Evolutionary conservation across 2,113 vertebrate genomes (phyloP).

Genomic region (Oryzias woworae): DNA sequence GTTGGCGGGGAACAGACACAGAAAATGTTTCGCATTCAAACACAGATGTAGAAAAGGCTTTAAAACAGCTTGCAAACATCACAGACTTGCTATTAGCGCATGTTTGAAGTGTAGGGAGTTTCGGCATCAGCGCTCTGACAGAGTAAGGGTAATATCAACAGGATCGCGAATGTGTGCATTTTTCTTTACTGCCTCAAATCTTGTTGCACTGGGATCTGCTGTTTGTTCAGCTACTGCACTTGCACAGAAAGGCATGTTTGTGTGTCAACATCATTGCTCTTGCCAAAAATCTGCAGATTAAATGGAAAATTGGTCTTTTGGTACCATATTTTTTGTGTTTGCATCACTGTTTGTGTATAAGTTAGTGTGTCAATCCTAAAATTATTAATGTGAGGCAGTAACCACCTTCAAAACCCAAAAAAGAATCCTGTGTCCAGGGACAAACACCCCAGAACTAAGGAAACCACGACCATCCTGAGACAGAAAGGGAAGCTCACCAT

Average conservation of each 20-base stretch:
- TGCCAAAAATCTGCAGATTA: constrained; percentile 30
- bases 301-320: not conserved
- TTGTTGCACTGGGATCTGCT: constrained; percentile 31
- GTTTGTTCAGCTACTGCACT: constrained; percentile 60
- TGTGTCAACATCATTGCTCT: constrained; percentile 8
- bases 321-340: no score
- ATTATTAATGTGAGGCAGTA: no score
- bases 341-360: no score
- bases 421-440: no score
- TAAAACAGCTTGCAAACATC: constrained; percentile 70
- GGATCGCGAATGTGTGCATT: constrained; percentile 9
- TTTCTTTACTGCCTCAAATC: constrained; percentile 20
- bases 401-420: no score
- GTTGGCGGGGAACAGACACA: constrained; percentile 36
- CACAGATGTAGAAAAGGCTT: constrained; percentile 17
- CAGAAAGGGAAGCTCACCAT: no score
- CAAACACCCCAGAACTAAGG: no score
- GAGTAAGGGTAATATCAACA: constrained; percentile 52
- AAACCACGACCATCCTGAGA: no score
- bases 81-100: constrained; percentile 67
- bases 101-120: constrained; percentile 63
- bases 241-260: constrained; percentile 41
- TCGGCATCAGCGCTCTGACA: constrained; percentile 33
- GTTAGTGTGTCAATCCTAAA: no score
- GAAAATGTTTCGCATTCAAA: constrained; percentile 17